Conservation (phyloP, 2,797 vertebrate genomes). For the Cossypha dichroa region DNA sequence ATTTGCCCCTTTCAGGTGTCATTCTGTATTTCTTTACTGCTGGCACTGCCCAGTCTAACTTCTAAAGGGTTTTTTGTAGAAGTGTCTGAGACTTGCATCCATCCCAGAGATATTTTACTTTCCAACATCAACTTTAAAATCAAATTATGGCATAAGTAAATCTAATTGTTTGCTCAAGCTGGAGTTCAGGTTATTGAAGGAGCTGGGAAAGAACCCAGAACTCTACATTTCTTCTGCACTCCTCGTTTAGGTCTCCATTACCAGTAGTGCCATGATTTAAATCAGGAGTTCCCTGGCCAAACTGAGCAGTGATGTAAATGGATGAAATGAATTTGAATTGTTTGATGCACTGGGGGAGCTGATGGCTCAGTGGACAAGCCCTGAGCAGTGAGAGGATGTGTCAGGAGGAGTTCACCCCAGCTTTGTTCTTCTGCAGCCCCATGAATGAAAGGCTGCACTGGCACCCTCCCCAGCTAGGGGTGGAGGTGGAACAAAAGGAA, state of each 20-base stretch:
- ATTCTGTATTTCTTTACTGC: neutral
- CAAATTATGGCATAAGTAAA: neutral
- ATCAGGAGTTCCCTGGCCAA: neutral
- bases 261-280: neutral
- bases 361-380: neutral
- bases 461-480: neutral
- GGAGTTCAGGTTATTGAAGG: neutral
- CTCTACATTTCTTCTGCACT: neutral
- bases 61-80: neutral
- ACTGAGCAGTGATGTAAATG: neutral
- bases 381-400: neutral
- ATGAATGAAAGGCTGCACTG: constrained; percentile 29
- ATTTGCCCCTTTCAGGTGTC: neutral
- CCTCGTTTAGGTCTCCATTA: neutral
- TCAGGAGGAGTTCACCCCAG: neutral
- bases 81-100: neutral
- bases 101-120: neutral
- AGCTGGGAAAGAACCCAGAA: neutral
- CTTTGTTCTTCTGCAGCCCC: constrained; percentile 8
- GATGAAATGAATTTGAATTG: neutral
- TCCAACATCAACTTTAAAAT: neutral
- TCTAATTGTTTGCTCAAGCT: neutral
- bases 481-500: constrained; percentile 54
- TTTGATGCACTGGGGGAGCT: neutral
- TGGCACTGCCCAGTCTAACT: neutral